Percentiles rank a stretch among this genome's conserved stretches.
phyloP scores from a whole-genome alignment of 2,888 invertebrate genomes.

The Drosophila tripunctata region DNA sequence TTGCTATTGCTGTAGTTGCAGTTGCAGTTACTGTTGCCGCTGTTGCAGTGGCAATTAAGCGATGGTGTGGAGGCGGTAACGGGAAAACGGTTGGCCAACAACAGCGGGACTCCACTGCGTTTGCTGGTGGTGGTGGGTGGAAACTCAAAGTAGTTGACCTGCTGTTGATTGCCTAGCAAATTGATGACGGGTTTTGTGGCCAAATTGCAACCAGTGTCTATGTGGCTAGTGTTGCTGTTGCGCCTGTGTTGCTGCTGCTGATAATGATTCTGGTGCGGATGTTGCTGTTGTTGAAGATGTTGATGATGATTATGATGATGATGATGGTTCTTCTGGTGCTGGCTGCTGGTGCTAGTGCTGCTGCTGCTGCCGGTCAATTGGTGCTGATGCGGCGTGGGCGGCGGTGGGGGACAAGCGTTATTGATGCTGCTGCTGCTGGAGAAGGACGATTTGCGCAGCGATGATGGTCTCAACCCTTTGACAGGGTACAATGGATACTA shows the following conservation, averaged over 20 bases:
- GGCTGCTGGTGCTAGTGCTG: constrained; percentile 27
- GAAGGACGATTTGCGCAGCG: constrained; percentile 83
- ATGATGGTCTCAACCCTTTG: constrained; percentile 84
- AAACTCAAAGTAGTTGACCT: constrained; percentile 80
- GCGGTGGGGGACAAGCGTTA: constrained; percentile 81
- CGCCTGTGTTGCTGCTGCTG: constrained; percentile 43
- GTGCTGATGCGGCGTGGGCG: constrained; percentile 74
- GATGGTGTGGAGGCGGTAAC: constrained; percentile 71
- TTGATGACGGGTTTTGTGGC: constrained; percentile 66
- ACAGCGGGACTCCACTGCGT: constrained; percentile 21
- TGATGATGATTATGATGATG: constrained; percentile 41
- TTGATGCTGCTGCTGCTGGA: constrained; percentile 79
- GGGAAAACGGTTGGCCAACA: constrained; percentile 45
- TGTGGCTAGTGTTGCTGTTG: constrained; percentile 33
- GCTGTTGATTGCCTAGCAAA: constrained; percentile 74
- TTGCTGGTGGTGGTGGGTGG: constrained; percentile 67
- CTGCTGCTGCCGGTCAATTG: constrained; percentile 51
- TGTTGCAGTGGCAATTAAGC: constrained; percentile 43
- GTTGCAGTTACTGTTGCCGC: constrained; percentile 17
- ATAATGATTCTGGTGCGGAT: constrained; percentile 25
- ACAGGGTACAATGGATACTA: constrained; percentile 85
- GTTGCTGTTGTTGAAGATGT: constrained; percentile 35
- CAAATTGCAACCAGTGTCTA: constrained; percentile 46
- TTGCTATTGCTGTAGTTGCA: constrained; percentile 23
- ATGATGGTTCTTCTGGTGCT: constrained; percentile 34